Evolutionary conservation across 37 sponge, comb jelly and placozoan species (phyloP), one percentile per base, ranked within the genome.

Genomic region (Crambe crambe): DNA sequence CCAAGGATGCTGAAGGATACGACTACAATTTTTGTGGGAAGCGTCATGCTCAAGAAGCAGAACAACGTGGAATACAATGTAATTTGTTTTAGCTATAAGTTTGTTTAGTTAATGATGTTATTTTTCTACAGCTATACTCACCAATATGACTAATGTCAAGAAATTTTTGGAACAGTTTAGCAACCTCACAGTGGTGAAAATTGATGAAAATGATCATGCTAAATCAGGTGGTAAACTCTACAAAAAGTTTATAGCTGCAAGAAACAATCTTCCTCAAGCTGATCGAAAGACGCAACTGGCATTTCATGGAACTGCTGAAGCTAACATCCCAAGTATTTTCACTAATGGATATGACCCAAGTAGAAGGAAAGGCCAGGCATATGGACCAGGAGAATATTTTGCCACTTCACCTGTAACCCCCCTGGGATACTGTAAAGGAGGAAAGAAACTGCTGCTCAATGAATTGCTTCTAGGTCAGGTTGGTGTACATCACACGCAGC

Each of bases 351-450:
- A 83, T 64, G 86, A 93, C 47, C 78, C 84, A 1, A 44, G 18
- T 0, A 37, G 25, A 41, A 78, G 87, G 51, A 61, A 78, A 40
- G 94, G 94, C 8, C 94, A 93, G 39, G 81, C 87, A 2, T 78
- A 83, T 75, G 94, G 94, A 37, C 59, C 87, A 18, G 94, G 94
- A 30, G 94, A 93, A 56, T 93, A 93, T 59, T 93, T 93, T 78
- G 87, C 90, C 23, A 80, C 80, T 0, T 79, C 71, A 67, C 90
- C 94, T 29, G 72, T 57, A 23, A 83, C 42, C 0, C 63, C 94
- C 22, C 22, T 87, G 47, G 26, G 73, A 0, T 93, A 86, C 75
- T 89, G 90, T 36, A 64, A 31, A 36, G 69, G 80, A n/a, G 94
- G 90, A 1, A 93, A 89, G 51, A 89, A 86, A 83, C 73, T 93